Evolutionary conservation across 2,113 vertebrate species (phyloP), one percentile per base, ranked within the genome.

Genomic region (human (Homo sapiens)): DNA sequence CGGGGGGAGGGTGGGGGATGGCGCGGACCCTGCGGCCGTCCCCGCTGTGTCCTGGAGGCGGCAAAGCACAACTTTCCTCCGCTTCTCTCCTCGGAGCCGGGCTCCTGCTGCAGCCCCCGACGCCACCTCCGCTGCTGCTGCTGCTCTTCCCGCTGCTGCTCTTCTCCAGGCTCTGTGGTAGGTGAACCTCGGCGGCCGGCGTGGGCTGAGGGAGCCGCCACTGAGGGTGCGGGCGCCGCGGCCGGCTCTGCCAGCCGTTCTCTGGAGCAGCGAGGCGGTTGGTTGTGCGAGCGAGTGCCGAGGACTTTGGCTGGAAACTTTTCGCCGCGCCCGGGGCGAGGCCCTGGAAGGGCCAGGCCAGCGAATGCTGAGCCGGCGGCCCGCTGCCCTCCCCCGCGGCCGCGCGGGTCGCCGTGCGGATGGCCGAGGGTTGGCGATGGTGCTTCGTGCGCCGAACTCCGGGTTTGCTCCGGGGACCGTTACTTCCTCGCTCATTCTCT

Each of bases 141-240:
- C 96, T 98, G 93, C 97, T 98, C 61, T 95, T 97, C 17, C 97
- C 95, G 79, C 82, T 98, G 94, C 96, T 98, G 89, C 86, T 98
- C 94, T 93, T 97, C 94, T 97, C 97, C 78, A 93, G 97, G 94
- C 94, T 98, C 78, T 98, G 98, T 45, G 98, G 98, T 98, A 98
- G 89, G 98, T 98, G 98, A 61, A 94, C 64, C 43, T 43, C n/a
- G 86, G 84, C 68, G 52, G 90, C 48, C 9, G 90, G 92, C 83
- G 94, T 55, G 94, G 97, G 92, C 78, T 43, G 92, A 72, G 87
- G 92, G 94, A 61, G 88, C 70, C 80, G 93, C 52, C 82, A 11
- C 90, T 40, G 8, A 14, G 76, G 45, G 84, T 75, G 50, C 50
- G 2, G 45, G 80, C 45, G 55, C 68, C 23, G 25, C 30, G 40